phyloP scores from a whole-genome alignment of 2,797 vertebrate species.

The Heteromormyrus szaboi region DNA sequence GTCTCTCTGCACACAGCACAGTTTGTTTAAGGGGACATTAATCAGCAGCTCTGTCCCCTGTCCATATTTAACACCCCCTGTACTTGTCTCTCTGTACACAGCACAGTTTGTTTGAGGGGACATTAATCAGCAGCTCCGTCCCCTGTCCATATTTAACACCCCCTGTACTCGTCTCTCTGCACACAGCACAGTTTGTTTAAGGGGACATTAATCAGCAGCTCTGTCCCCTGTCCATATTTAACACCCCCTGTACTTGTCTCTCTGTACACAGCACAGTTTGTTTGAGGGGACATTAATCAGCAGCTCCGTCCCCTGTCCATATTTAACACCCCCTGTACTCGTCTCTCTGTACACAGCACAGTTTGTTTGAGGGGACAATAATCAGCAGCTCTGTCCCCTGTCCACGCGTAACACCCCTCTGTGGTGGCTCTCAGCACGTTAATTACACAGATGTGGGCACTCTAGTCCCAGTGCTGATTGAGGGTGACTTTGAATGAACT shows the following conservation, averaged over 20 bases:
- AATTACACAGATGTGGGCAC: slow-evolving; percentile 20
- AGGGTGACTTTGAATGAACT: slow-evolving; percentile 34
- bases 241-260: neutral
- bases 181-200: neutral
- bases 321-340: neutral
- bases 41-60: no score
- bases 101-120: neutral
- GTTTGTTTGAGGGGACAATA: neutral
- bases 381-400: neutral
- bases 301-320: neutral
- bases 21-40: neutral
- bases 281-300: neutral
- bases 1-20: neutral
- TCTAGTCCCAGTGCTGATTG: slow-evolving; percentile 23
- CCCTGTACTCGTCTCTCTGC: neutral
- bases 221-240: slow-evolving; percentile 3
- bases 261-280: neutral
- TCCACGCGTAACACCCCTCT: neutral
- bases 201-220: neutral
- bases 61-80: no score
- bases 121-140: neutral
- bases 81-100: neutral
- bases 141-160: slow-evolving; percentile 7
- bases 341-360: neutral
- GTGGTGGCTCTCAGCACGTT: slow-evolving; percentile 25